A percentile compares a stretch with the other conserved stretches of the same genome.
phyloP scores from a whole-genome alignment of 2,888 invertebrate genomes.

The Drosophila diplacantha region DNA sequence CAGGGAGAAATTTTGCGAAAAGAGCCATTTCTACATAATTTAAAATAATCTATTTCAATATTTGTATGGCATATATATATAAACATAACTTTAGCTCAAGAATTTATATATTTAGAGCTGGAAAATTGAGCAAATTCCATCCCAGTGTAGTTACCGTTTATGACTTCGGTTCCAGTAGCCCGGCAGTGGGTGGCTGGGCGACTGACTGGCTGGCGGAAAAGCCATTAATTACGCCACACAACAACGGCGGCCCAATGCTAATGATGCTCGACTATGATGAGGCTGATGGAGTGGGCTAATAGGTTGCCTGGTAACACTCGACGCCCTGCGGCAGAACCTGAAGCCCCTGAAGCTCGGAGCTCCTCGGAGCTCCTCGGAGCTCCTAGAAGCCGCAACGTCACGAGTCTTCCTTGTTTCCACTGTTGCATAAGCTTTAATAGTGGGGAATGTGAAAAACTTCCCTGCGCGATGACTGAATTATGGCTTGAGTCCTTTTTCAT shows the following conservation, averaged over 20 bases:
- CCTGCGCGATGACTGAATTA: background rate
- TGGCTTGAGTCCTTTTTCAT: background rate
- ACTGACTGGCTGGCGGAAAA: conserved; percentile 3
- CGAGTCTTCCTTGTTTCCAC: no score
- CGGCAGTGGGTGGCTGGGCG: conserved; percentile 6
- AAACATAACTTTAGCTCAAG: background rate
- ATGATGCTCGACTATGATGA: conserved; percentile 29
- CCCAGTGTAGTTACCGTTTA: conserved; percentile 14
- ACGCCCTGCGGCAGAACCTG: background rate
- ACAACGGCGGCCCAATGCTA: conserved; percentile 26
- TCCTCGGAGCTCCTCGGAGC: background rate
- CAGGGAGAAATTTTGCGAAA: background rate
- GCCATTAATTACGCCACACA: conserved; percentile 35
- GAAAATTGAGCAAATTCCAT: background rate
- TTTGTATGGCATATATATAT: background rate
- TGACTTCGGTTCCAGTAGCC: conserved; percentile 19
- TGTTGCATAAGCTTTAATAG: background rate
- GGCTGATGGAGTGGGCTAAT: conserved; percentile 38
- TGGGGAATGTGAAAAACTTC: background rate
- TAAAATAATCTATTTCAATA: background rate
- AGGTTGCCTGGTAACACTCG: conserved; percentile 25
- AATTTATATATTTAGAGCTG: background rate
- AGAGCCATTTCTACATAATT: no score
- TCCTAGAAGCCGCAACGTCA: background rate
- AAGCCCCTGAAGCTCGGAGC: background rate